Base-by-base conservation (phyloP, 2,113 vertebrate species). In the Calidris pugnax region DNA sequence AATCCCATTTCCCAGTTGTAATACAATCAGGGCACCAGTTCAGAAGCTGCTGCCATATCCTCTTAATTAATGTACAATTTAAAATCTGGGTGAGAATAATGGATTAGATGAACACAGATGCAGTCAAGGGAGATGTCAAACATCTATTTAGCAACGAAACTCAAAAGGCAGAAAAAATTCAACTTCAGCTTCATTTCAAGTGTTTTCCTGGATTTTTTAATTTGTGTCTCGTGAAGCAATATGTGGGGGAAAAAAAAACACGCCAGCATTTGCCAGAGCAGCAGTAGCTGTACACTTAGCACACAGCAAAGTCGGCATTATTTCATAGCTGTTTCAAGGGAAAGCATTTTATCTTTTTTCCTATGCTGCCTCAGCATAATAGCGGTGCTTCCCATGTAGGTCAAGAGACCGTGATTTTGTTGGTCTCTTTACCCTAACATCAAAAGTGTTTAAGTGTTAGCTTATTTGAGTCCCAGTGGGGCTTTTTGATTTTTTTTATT, bases 281-380 rank as follows among this genome's bases (percentile, higher is more conserved):
- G 76, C 67, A 56, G 73, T 96, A 53, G 69, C 66, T 43, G 26
- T 47, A 50, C 37, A 41, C 87, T 97, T 95, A 94, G 59, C 85
- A 90, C 91, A 68, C 71, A 94, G 90, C 89, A 85, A 94, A 97
- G 87, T 94, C 83, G 64, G 57, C 89, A 63, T 94, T 86, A 97
- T 97, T 97, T 88, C 91, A 66, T 81, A 92, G 72, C 81, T 96
- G 32, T 87, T 96, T 86, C 85, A 89, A 89, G 81, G 80, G 64
- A 95, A 95, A 96, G 77, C 75, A 83, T 95, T 95, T 91, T 84
- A 47, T 95, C 85, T 94, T 69, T 96, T 75, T 75, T 90, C 90
- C 72, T 94, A 1, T 89, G 88, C 95, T 97, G 72, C 78, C 91
- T 90, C 91, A 87, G 77, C 33, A 0, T 91, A 92, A 90, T 87